Evolutionary conservation across 2,888 invertebrate genomes (phyloP).

Genomic region (Phasia obesa): DNA sequence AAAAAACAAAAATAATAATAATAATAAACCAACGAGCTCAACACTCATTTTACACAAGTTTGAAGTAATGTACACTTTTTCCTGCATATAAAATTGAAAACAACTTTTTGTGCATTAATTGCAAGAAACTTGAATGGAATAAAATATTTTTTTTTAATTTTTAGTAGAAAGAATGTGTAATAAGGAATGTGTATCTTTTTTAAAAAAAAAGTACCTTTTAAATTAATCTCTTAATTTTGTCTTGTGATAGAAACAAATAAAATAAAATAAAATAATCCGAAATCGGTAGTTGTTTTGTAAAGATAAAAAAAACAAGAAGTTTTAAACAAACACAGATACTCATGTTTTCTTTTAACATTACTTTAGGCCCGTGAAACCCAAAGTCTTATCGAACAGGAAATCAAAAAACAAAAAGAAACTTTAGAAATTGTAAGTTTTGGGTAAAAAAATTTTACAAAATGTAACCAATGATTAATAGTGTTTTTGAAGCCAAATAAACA

Average conservation of each 20-base stretch:
- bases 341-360: constrained; percentile 71
- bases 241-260: constrained; percentile 8
- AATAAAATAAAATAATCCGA: constrained; percentile 21
- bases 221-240: constrained; percentile 23
- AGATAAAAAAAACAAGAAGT: constrained; percentile 27
- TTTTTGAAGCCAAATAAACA: constrained; percentile 25
- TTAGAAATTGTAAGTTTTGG: constrained; percentile 79
- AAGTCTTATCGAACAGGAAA: constrained; percentile 79
- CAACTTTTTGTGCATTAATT: constrained; percentile 82
- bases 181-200: constrained; percentile 41
- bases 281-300: constrained; percentile 72
- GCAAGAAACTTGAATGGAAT: constrained; percentile 71
- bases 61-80: constrained; percentile 77
- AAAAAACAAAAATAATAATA: not conserved
- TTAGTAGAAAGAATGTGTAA: constrained; percentile 56
- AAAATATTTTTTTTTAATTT: constrained; percentile 14
- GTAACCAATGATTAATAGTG: constrained; percentile 20
- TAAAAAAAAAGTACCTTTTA: constrained; percentile 16
- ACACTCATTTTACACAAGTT: constrained; percentile 13
- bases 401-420: constrained; percentile 79
- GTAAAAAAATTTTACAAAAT: constrained; percentile 25
- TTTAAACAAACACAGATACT: constrained; percentile 51
- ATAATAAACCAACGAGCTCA: constrained; percentile 5
- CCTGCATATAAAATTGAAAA: constrained; percentile 80
- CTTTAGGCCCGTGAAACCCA: constrained; percentile 80